A percentile compares a stretch with the other conserved stretches of the same genome.
phyloP scores from a whole-genome alignment of 2,797 vertebrate species.

The Xyrichtys novacula region DNA sequence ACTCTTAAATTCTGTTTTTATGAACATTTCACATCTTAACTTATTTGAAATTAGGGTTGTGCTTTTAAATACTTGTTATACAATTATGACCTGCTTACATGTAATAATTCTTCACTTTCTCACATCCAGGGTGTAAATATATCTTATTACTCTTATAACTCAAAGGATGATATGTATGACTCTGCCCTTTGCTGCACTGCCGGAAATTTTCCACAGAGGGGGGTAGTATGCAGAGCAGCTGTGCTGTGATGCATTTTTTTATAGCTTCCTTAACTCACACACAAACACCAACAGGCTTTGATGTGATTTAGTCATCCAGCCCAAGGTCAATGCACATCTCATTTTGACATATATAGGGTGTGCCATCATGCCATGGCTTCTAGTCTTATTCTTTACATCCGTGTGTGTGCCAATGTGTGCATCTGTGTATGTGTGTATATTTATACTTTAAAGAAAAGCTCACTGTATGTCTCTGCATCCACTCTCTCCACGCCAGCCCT shows the following conservation, averaged over 20 bases:
- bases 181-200: conserved; percentile 14
- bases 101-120: background rate
- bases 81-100: too few species aligned
- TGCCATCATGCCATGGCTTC: conserved; percentile 23
- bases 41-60: too few species aligned
- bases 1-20: too few species aligned
- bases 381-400: conserved; percentile 7
- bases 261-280: conserved; percentile 8
- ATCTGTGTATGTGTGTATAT: background rate
- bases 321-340: conserved; percentile 51
- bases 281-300: conserved; percentile 9
- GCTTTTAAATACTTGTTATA: too few species aligned
- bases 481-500: conserved; percentile 2
- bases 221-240: conserved; percentile 27
- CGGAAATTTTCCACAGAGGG: conserved; percentile 40
- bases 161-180: background rate
- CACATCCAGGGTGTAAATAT: background rate
- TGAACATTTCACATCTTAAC: too few species aligned
- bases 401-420: background rate
- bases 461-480: conserved; percentile 9
- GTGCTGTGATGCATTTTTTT: conserved; percentile 7
- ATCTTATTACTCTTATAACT: background rate
- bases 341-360: conserved; percentile 56
- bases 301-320: conserved; percentile 19
- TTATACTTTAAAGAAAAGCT: conserved; percentile 15